These are phyloP conservation scores for Cottoperca gobio DNA, from an alignment of 2,797 vertebrate species.

Conservation along the genomic window DNA sequence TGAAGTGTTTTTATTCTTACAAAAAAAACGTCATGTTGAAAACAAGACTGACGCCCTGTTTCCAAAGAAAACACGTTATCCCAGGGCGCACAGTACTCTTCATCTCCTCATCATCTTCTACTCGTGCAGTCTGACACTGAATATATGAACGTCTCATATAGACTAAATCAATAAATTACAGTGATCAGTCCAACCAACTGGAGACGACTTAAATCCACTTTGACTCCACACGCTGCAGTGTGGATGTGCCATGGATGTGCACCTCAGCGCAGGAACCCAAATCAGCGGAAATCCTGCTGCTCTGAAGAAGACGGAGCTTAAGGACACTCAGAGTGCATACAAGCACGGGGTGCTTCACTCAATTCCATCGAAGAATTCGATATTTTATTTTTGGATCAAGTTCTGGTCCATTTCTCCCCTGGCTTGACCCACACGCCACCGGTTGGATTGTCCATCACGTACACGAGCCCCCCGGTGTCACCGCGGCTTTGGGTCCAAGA, in stretches of 20 bases:
- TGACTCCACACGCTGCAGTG: neutral
- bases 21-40: neutral
- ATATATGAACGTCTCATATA: conserved; percentile 12
- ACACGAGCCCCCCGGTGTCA: conserved; percentile 75
- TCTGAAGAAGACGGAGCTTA: neutral
- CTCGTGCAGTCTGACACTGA: conserved; percentile 17
- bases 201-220: conserved; percentile 3
- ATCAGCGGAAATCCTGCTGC: conserved; percentile 15
- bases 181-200: conserved; percentile 28
- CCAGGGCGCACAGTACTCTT: neutral
- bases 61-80: conserved; percentile 18
- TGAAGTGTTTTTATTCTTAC: neutral
- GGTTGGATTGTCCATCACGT: conserved; percentile 83
- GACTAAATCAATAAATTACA: conserved; percentile 46
- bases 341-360: neutral
- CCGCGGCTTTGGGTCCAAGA: conserved; percentile 50
- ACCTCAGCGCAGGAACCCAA: conserved; percentile 9
- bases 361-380: neutral
- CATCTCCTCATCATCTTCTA: neutral
- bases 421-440: conserved; percentile 85
- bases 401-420: conserved; percentile 68
- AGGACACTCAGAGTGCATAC: conserved; percentile 11
- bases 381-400: conserved; percentile 45
- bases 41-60: neutral
- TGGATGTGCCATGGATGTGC: neutral